These are phyloP conservation scores for Batillaria attramentaria DNA, from an alignment of 1,140 invertebrate species.

Conservation along the genomic window DNA sequence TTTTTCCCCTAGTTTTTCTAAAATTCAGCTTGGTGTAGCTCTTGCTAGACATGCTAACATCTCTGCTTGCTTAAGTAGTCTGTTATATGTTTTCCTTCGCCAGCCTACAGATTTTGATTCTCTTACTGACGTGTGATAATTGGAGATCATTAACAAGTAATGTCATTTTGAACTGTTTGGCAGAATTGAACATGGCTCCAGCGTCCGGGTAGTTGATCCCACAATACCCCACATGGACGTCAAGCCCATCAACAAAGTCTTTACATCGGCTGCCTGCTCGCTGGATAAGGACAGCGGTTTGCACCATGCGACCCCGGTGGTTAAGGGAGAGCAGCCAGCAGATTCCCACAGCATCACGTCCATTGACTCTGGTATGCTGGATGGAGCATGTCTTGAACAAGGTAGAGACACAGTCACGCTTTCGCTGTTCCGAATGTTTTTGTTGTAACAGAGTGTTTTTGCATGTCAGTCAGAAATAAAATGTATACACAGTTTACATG, in stretches of 20 bases:
- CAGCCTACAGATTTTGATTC: too few relatives aligned
- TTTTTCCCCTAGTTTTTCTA: too few relatives aligned
- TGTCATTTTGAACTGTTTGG: conserved; percentile 40
- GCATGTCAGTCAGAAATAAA: too few relatives aligned
- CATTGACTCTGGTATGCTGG: conserved; percentile 54
- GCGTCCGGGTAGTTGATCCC: conserved; percentile 86
- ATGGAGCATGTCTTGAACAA: conserved; percentile 12
- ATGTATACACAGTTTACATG: too few relatives aligned
- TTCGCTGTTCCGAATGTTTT: too few relatives aligned
- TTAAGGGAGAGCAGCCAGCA: neutral
- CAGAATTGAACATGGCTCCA: conserved; percentile 85
- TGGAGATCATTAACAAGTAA: too few relatives aligned
- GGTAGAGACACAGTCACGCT: too few relatives aligned
- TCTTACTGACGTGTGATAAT: too few relatives aligned
- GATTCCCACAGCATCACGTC: conserved; percentile 56
- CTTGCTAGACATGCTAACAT: too few relatives aligned
- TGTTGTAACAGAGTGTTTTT: too few relatives aligned
- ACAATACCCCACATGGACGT: conserved; percentile 85
- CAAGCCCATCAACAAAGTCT: conserved; percentile 70
- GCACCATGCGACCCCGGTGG: neutral
- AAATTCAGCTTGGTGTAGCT: too few relatives aligned
- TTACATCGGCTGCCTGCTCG: conserved; percentile 14
- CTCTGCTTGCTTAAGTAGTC: too few relatives aligned
- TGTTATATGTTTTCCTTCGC: neutral
- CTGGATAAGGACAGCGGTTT: neutral